These are phyloP conservation scores for Panzeria rudis DNA, from an alignment of 2,888 invertebrate species.

Conservation along the genomic window DNA sequence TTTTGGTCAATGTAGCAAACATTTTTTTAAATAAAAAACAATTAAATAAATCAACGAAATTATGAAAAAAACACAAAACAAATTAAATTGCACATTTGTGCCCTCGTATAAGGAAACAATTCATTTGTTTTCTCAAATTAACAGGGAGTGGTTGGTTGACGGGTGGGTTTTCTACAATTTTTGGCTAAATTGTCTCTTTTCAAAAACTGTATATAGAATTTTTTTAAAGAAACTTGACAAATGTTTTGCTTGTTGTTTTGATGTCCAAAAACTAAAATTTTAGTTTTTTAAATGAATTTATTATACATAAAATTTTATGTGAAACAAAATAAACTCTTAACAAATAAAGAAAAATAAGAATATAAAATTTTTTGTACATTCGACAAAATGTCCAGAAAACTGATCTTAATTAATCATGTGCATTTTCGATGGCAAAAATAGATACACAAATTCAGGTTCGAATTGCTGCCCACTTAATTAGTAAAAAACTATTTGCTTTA, in stretches of 20 bases:
- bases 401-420: too few relatives aligned
- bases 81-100: slow-evolving; percentile 21
- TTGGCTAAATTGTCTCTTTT: not conserved
- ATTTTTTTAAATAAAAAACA: slow-evolving; percentile 33
- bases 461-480: too few relatives aligned
- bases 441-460: too few relatives aligned
- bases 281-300: not conserved
- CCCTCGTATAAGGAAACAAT: not conserved
- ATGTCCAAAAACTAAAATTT: not conserved
- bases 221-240: not conserved
- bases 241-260: slow-evolving; percentile 2
- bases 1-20: slow-evolving; percentile 17
- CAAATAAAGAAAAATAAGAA: too few relatives aligned
- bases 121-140: slow-evolving; percentile 21
- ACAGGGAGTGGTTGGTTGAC: slow-evolving; percentile 20
- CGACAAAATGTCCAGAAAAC: too few relatives aligned
- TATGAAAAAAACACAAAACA: not conserved
- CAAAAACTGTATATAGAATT: not conserved
- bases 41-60: slow-evolving; percentile 22
- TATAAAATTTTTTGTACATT: too few relatives aligned
- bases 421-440: too few relatives aligned
- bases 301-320: too few relatives aligned
- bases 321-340: too few relatives aligned
- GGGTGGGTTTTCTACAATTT: not conserved
- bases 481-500: too few relatives aligned